phyloP scores from a whole-genome alignment of 2,113 vertebrate species.

The Atlantisia rogersi region DNA sequence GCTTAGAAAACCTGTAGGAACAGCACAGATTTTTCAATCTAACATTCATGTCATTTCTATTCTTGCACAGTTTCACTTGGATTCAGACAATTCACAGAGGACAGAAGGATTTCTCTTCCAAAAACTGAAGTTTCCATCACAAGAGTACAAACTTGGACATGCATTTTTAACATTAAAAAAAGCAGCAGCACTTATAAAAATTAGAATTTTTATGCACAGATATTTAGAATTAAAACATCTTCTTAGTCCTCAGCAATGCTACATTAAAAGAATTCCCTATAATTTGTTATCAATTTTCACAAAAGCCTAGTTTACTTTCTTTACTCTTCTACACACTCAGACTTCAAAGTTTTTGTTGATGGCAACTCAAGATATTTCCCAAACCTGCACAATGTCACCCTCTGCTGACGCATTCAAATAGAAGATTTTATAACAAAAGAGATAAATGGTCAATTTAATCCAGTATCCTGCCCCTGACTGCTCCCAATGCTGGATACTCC shows the following conservation, averaged over 20 bases:
- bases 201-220: neutral
- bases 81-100: neutral
- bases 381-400: slow-evolving; percentile 45
- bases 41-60: no score
- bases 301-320: accelerated
- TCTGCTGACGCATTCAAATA: slow-evolving; percentile 46
- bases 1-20: neutral
- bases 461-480: neutral
- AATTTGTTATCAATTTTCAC: neutral
- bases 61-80: neutral
- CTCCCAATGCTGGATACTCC: neutral
- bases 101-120: neutral
- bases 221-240: neutral
- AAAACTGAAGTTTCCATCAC: neutral
- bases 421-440: neutral
- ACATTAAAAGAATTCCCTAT: neutral
- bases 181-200: neutral
- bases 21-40: accelerated
- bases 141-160: accelerated
- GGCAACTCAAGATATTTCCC: neutral
- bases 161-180: accelerated
- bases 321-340: neutral
- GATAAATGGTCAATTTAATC: neutral
- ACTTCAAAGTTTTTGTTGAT: neutral
- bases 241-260: neutral